These are phyloP conservation scores for Apogon talboti DNA, from an alignment of 2,797 vertebrate genomes.

Conservation along the genomic window DNA sequence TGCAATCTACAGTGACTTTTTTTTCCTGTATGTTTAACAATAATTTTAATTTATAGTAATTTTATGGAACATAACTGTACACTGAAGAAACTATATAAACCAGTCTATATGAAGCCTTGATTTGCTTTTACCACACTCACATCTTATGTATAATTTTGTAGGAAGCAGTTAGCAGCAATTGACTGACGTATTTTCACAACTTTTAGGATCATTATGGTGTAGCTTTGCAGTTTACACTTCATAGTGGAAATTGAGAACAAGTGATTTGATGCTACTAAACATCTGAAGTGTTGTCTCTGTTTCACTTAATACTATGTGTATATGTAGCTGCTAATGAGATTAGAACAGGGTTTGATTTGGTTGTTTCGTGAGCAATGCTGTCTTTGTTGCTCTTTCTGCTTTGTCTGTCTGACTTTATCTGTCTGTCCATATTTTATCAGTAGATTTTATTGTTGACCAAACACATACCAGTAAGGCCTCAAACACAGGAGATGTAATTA, in stretches of 20 bases:
- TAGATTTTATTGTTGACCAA: slow-evolving; percentile 13
- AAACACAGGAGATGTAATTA: slow-evolving; percentile 41
- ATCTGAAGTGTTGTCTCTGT: no score
- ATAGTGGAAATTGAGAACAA: background rate
- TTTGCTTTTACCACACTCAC: background rate
- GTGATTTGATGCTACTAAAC: background rate
- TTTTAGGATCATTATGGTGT: no score
- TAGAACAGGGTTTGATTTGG: background rate
- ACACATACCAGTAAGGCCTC: background rate
- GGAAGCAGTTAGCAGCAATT: slow-evolving; percentile 1
- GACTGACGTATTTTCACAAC: no score
- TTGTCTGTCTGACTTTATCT: slow-evolving; percentile 9
- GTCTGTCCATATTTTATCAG: background rate
- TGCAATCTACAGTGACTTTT: no score
- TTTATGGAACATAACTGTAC: background rate
- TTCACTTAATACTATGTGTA: background rate
- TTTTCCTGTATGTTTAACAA: background rate
- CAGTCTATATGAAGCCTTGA: no score
- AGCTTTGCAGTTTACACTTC: slow-evolving; percentile 1
- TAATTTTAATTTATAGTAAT: no score
- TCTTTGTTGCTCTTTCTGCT: slow-evolving; percentile 2
- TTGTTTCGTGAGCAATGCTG: background rate
- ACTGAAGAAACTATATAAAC: no score
- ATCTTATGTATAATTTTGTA: background rate
- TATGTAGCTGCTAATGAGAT: background rate